Base-by-base conservation (phyloP, 37 sponge, comb jelly and placozoan species). In the Agelas oroides region DNA sequence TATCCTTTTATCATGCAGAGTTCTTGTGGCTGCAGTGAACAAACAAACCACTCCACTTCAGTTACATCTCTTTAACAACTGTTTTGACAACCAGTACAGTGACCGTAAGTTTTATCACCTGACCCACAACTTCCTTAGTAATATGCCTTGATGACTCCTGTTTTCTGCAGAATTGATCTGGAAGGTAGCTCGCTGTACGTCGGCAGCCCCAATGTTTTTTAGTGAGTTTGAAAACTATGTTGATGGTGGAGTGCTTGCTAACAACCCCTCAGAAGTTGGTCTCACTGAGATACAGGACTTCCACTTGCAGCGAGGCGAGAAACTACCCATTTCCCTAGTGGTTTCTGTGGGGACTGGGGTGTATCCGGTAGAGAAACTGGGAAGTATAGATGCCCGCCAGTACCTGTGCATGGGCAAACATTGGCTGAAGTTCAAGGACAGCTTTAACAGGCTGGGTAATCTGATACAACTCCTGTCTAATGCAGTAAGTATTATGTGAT, bases 211-310 rank as follows among this genome's bases (percentile, higher is more conserved):
- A 63, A 65, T 63, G 52, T 64, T 35, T 35, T 75, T 84, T 56
- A 84, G 33, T 40, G 46, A 75, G 28, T 76, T 41, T 66, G 76
- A 38, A 27, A 53, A 84, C 69, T 76, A 84, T 40, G 76, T 84
- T 25, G 76, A 75, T 76, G 85, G 74, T 27, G 73, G 74, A 20
- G 24, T 84, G 17, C 62, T 63, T 34, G 86, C 86, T 39, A 86
- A 86, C 60, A 86, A 86, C 57, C 86, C 86, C 77, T 71, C 63
- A 56, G 73, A 71, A n/a, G 54, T 40, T 70, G 86, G 78, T 0
- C 53, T 86, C 25, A 86, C 86, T 0, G 78, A 57, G 19, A 77
- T 86, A 17, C 39, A 65, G 38, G 62, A 5, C 36, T 73, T 46
- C 46, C 46, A 46, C 46, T 46, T 3, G 46, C 46, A 46, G 46